Base-by-base conservation (phyloP, 2,888 invertebrate species). In the Tridacna crocea region DNA sequence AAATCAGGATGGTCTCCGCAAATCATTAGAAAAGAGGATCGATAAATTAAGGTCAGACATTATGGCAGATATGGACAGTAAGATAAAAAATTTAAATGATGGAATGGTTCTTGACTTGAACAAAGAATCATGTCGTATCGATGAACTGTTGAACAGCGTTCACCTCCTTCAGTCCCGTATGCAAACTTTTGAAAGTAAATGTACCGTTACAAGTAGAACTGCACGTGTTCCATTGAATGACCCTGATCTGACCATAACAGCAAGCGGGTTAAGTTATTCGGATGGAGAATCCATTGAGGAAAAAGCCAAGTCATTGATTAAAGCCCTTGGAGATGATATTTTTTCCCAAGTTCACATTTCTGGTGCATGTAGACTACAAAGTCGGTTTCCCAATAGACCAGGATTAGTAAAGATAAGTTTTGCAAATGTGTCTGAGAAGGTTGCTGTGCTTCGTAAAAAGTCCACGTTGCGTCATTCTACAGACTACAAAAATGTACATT, bases 371-470 rank as follows among this genome's bases (percentile, higher is more conserved):
- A 22, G 75, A 55, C 27, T 76, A 22, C 48, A n/a, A 12, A 13
- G 51, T 10, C 15, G 36, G 17, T 27, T 55, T 12, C 8, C 15
- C 10, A 55, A 55, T 36, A 48, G 27, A 51, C 66, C 58, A 10
- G 77, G 77, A 13, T 22, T 77, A 1, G 77, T 81, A 11, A 81
- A 81, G 75, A 70, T 81, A 22, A 77, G 77, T 55, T 81, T 81
- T 48, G 63, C 22, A 12, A 72, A 47, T 19, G 13, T 77, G 13
- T 6, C 26, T n/a, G 70, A 81, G 22, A 81, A 81, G n/a, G 27
- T 68, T 22, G 24, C 46, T 22, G 77, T 81, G 19, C 22, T 81
- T 0, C 66, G 77, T 61, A 74, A 81, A 36, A 81, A 77, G 65
- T 68, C 63, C 47, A 24, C 6, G 17, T 48, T 81, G 48, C 68